A percentile compares a stretch with the other conserved stretches of the same genome.
These are phyloP conservation scores for Andrena cerasifolii DNA, from an alignment of 1,140 invertebrate species.

Conservation along the genomic window DNA sequence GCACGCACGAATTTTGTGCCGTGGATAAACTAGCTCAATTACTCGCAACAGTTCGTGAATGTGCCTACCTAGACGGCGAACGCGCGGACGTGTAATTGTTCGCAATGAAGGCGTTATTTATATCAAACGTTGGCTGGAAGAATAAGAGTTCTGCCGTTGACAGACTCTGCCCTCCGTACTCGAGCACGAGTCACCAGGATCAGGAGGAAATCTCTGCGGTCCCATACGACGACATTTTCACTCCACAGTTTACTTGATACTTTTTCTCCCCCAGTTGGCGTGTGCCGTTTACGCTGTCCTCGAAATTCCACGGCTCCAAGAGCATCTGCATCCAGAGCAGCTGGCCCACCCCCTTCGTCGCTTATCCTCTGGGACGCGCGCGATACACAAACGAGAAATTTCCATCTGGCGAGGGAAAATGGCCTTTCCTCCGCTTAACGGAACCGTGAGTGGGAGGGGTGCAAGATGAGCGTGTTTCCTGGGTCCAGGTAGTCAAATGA, in stretches of 20 bases:
- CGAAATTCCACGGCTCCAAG: conserved; percentile 34
- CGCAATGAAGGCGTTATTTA: background rate
- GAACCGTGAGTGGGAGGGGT: background rate
- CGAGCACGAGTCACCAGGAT: background rate
- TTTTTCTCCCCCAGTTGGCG: background rate
- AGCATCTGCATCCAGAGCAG: conserved; percentile 58
- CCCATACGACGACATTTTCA: background rate
- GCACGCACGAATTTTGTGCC: conserved; percentile 38
- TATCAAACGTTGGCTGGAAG: background rate
- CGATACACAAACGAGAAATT: conserved; percentile 26
- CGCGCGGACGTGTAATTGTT: background rate
- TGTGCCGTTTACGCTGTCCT: conserved; percentile 11
- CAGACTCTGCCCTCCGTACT: background rate
- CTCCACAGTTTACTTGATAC: background rate
- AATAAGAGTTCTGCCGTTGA: background rate
- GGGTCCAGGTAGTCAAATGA: background rate
- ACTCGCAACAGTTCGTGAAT: conserved; percentile 15
- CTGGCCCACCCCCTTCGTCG: conserved; percentile 45
- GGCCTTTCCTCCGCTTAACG: background rate
- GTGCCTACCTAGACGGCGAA: background rate
- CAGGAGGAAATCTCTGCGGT: background rate
- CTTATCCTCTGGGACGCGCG: conserved; percentile 28
- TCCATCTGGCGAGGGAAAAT: conserved; percentile 10
- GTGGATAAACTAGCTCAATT: conserved; percentile 51
- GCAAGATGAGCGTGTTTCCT: too few relatives aligned